Base-by-base conservation (phyloP, 2,888 invertebrate genomes). In the Acleris sparsana region DNA sequence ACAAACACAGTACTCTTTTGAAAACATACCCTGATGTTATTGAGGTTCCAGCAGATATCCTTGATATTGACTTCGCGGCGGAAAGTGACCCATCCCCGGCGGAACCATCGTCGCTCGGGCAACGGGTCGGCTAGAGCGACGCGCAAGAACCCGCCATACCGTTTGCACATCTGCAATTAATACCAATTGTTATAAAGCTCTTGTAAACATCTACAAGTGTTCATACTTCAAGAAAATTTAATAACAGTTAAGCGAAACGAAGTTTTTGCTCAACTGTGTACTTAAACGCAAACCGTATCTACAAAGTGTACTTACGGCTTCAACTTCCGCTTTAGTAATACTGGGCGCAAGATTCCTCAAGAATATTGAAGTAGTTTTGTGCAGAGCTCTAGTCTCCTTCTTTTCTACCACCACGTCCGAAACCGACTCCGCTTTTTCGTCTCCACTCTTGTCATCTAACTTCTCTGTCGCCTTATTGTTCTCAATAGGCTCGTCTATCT, bases 41-140 rank as follows among this genome's bases (percentile, higher is more conserved):
- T 99, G 51, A 99, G 94, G 83, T 97, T 98, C 99, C 99, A 99
- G 88, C 99, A 99, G 73, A 99, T 99, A 83, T 99, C 99, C 84
- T 99, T 99, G 73, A 99, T 99, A 88, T 99, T 99, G 53, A 99
- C 99, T 80, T 98, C 97, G 20, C 99, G 94, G 72, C 97, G 96
- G 89, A 99, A 99, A 0, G 99, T 99, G 44, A 99, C 98, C 99
- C 99, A 99, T 49, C 99, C 99, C 57, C 99, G 95, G 16, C 99
- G 95, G 87, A 97, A 97, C 97, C 99, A 99, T 52, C 98, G 95
- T 22, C 99, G 94, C 82, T 99, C 99, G 0, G 98, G 97, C 79
- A 98, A 95, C 0, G 99, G 99, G 89, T 99, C 99, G 0, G 99
- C 99, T 63, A 99, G 94, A 0, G 99, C 99, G 13, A 99, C 98